Base-by-base conservation (phyloP, 1,140 invertebrate genomes). In the Tetragnatha versicolor region DNA sequence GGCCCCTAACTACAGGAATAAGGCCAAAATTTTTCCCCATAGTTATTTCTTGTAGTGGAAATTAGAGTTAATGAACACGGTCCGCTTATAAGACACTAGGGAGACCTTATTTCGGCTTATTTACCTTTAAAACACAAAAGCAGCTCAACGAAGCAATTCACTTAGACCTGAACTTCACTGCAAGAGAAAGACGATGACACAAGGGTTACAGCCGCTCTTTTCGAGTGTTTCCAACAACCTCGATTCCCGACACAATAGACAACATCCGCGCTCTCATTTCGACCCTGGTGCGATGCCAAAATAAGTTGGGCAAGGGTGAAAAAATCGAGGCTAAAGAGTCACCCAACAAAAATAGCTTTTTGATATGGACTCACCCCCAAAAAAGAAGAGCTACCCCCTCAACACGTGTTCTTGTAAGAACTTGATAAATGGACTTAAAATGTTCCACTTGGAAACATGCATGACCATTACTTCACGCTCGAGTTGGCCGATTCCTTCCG, bases 351-450 rank as follows among this genome's bases (percentile, higher is more conserved):
- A 73, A 73, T 73, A 73, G 33, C 35, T 35, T 27, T 69, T 33
- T 42, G 25, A 42, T 60, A 45, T 73, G 22, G 53, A 73, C 60
- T 51, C 25, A 31, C 20, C 37, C 31, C 4, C 42, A 42, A 14
- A 49, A 31, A 20, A 33, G 31, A 27, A 61, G 33, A 31, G 29
- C 33, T 10, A 49, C 12, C n/a, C 33, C 3, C 31, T 4, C 55
- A 73, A 73, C 69, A 73, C 29, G 35, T 73, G 69, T 73, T 73
- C 39, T 60, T 60, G 55, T 49, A 49, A 68, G 42, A 65, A 49
- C 20, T 49, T 60, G 69, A 73, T 73, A 47, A 73, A 73, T 60
- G 29, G 33, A 37, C 45, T 69, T 22, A n/a, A 25, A 39, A 22
- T 42, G 39, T 66, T 45, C 45, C 12, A 72, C n/a, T 22, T 58